Evolutionary conservation across 2,888 invertebrate genomes (phyloP).

Genomic region (Noctua fimbriata): DNA sequence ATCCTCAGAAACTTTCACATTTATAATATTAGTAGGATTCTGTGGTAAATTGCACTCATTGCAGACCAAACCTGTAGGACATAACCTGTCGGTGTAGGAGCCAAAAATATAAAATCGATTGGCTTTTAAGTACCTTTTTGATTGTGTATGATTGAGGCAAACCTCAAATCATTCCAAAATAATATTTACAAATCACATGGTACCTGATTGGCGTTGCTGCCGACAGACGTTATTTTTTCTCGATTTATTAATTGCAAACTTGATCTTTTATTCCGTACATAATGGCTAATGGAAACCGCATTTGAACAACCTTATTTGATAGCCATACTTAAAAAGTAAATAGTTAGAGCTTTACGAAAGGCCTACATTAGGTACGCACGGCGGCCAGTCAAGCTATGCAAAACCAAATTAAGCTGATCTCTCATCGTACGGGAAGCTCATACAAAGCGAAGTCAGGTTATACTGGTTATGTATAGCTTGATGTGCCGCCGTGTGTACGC

Average conservation of each 20-base stretch:
- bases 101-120: slow-evolving; percentile 50
- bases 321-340: background rate
- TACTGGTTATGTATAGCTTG: too few relatives aligned
- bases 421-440: too few relatives aligned
- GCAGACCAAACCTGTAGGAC: background rate
- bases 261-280: slow-evolving; percentile 13
- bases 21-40: background rate
- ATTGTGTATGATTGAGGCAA: slow-evolving; percentile 57
- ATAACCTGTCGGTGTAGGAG: background rate
- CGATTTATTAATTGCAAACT: slow-evolving; percentile 40
- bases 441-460: too few relatives aligned
- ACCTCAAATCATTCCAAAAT: slow-evolving; percentile 43
- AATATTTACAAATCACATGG: slow-evolving; percentile 50
- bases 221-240: slow-evolving; percentile 30
- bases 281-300: background rate
- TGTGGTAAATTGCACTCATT: slow-evolving; percentile 7
- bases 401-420: too few relatives aligned
- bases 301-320: slow-evolving; percentile 12
- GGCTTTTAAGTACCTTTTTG: slow-evolving; percentile 28
- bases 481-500: too few relatives aligned
- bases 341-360: background rate
- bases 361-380: background rate
- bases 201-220: slow-evolving; percentile 41
- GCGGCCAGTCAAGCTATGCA: too few relatives aligned
- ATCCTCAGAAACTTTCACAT: too few relatives aligned